Percentiles rank a stretch among this genome's conserved stretches.
These are phyloP conservation scores for Drosophila longiperda DNA, from an alignment of 2,888 invertebrate species.

Conservation along the genomic window DNA sequence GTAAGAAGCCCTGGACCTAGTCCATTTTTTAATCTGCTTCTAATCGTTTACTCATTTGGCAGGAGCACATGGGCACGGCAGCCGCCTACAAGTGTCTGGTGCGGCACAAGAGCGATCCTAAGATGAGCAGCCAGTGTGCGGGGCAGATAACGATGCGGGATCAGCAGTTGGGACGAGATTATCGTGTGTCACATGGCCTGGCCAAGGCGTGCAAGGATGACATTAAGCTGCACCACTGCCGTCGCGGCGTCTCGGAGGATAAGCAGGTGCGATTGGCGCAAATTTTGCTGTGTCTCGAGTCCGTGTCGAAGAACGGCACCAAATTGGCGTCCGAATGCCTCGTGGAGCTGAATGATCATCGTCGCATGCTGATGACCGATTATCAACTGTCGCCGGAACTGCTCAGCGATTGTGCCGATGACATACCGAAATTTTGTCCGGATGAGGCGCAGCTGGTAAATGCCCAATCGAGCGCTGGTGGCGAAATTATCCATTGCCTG, in stretches of 20 bases:
- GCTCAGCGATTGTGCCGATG: conserved; percentile 93
- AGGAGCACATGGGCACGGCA: conserved; percentile 91
- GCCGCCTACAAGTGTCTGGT: conserved; percentile 95
- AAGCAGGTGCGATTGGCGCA: conserved; percentile 94
- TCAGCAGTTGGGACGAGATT: conserved; percentile 95
- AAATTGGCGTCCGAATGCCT: conserved; percentile 92
- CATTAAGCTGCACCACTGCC: conserved; percentile 93
- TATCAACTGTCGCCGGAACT: conserved; percentile 97
- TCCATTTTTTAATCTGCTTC: neutral
- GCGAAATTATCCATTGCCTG: conserved; percentile 97
- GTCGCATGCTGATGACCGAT: conserved; percentile 96
- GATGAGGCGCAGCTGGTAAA: conserved; percentile 85
- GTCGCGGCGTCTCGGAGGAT: conserved; percentile 92
- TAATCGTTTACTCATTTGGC: neutral
- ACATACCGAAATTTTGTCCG: conserved; percentile 91
- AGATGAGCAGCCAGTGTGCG: conserved; percentile 90
- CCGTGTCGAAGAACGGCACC: conserved; percentile 89
- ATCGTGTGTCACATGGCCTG: conserved; percentile 94
- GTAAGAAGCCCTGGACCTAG: conserved; percentile 30
- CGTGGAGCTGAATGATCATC: conserved; percentile 95
- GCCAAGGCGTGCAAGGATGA: conserved; percentile 95
- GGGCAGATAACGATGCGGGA: conserved; percentile 94
- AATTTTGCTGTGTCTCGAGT: conserved; percentile 96
- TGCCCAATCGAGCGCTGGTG: conserved; percentile 86
- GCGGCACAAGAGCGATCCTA: conserved; percentile 90